phyloP scores from a whole-genome alignment of 2,888 invertebrate genomes.

The Octodonta nipae region DNA sequence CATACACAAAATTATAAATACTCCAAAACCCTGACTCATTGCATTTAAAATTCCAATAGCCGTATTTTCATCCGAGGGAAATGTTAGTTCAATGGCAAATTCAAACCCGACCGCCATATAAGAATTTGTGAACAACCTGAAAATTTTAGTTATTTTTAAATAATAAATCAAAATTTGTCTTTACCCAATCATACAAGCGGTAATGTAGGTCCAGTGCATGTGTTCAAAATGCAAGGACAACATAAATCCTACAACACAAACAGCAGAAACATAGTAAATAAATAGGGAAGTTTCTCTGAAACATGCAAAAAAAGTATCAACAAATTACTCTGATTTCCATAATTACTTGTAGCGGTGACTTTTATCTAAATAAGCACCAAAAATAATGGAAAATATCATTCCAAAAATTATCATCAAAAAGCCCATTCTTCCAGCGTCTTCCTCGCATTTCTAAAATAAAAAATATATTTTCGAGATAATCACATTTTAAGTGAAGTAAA shows the following conservation, averaged over 20 bases:
- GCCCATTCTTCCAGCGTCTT: slow-evolving; percentile 78
- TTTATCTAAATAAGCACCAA: slow-evolving; percentile 82
- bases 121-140: background rate
- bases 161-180: background rate
- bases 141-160: background rate
- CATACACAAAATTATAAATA: background rate
- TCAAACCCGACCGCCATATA: background rate
- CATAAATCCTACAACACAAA: slow-evolving; percentile 10
- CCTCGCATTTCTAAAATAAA: slow-evolving; percentile 27
- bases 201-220: slow-evolving; percentile 9
- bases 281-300: slow-evolving; percentile 11
- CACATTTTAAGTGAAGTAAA: no score
- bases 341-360: slow-evolving; percentile 32
- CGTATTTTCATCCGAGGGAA: background rate
- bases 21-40: background rate
- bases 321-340: background rate
- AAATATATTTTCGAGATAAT: no score
- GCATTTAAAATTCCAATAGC: background rate
- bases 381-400: slow-evolving; percentile 75
- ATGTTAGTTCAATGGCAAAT: background rate
- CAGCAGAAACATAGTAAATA: slow-evolving; percentile 9
- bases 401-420: slow-evolving; percentile 77
- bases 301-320: background rate
- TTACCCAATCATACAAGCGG: slow-evolving; percentile 11
- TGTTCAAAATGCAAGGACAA: slow-evolving; percentile 10